A percentile compares a stretch with the other conserved stretches of the same genome.
Conservation (phyloP, 1,140 invertebrate species). For the Pentalonia nigronervosa region DNA sequence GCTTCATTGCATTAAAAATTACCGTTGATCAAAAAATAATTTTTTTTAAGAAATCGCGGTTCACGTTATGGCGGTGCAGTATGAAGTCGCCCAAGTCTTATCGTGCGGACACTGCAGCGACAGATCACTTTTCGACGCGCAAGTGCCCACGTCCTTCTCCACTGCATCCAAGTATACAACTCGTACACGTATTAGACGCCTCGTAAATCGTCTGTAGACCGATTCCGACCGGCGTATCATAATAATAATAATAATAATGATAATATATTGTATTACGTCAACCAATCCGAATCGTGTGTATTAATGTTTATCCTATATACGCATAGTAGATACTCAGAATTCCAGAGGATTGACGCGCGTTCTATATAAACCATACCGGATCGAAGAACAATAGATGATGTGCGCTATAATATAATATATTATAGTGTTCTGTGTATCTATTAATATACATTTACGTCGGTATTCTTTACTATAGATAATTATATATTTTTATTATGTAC, state of each 20-base stretch:
- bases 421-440: not conserved
- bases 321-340: not conserved
- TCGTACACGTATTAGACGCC: not conserved
- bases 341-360: not conserved
- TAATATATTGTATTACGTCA: not conserved
- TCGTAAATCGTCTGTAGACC: not conserved
- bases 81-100: no score
- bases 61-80: no score
- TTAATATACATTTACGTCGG: slow-evolving; percentile 1
- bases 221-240: not conserved
- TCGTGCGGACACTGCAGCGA: not conserved
- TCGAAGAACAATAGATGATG: not conserved
- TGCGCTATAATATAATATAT: not conserved
- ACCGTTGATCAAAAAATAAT: no score
- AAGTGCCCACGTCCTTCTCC: no score
- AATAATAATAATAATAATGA: not conserved
- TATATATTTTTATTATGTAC: not conserved
- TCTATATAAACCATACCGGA: not conserved
- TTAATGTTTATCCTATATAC: not conserved
- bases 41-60: no score
- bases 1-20: no score
- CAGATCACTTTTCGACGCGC: not conserved
- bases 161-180: not conserved
- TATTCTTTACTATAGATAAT: not conserved
- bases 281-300: not conserved